Percentiles rank a stretch among this genome's conserved stretches.
These are phyloP conservation scores for Leptopilina syphax DNA, from an alignment of 2,888 invertebrate genomes.

Conservation along the genomic window DNA sequence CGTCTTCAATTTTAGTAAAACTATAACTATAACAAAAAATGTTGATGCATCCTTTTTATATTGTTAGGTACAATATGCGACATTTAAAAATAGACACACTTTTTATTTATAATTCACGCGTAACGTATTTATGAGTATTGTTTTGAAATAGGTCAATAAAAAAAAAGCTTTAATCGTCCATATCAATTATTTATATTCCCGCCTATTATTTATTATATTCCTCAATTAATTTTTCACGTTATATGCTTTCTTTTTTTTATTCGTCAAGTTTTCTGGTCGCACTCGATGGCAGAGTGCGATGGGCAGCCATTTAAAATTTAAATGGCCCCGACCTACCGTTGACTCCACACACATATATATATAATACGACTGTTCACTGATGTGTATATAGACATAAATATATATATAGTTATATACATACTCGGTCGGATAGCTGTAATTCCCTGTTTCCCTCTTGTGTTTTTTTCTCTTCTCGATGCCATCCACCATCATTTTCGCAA, in stretches of 20 bases:
- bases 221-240: constrained; percentile 17
- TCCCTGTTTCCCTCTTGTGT: constrained; percentile 58
- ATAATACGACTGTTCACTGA: constrained; percentile 51
- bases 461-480: constrained; percentile 37
- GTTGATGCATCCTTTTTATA: no score
- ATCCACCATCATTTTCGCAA: constrained; percentile 21
- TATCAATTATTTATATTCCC: no score
- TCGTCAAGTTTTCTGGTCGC: constrained; percentile 25
- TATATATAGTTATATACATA: constrained; percentile 27
- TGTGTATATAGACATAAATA: constrained; percentile 30
- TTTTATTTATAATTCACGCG: no score
- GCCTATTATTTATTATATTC: background rate
- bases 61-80: no score
- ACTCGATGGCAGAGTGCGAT: constrained; percentile 47
- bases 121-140: no score
- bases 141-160: no score
- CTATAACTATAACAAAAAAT: no score
- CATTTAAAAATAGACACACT: no score
- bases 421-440: constrained; percentile 66
- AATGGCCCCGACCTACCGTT: constrained; percentile 67
- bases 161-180: no score
- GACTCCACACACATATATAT: constrained; percentile 54
- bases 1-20: no score
- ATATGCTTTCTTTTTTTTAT: background rate
- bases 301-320: constrained; percentile 69